Base-by-base conservation (phyloP, 1,140 invertebrate genomes). In the Tyrophagus putrescentiae region DNA sequence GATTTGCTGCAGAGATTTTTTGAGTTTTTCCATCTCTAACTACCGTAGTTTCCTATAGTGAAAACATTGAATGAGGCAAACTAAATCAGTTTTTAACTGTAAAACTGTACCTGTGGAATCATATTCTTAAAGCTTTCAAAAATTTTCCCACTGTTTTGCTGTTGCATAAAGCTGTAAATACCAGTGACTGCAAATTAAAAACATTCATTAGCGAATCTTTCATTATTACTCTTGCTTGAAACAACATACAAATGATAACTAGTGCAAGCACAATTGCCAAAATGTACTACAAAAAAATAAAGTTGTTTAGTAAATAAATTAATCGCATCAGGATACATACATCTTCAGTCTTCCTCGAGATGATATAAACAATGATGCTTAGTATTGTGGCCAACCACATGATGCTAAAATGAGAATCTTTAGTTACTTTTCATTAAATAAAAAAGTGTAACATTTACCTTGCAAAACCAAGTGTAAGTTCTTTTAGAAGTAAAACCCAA, bases 1-100 rank as follows among this genome's bases (percentile, higher is more conserved):
- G 62, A 63, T 72, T 67, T 61, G 92, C 87, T 64, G 88, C 88
- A 48, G 82, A 80, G 50, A 95, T 74, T 57, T 86, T 92, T 60
- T 87, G 72, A 70, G 92, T 93, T 72, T 92, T 83, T 62, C 93
- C 92, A 75, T 93, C 87, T 64, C 94, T 80, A 65, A 97, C 80
- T 52, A 94, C 92, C 59, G 86, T 85, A 21, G 93, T 93, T 73
- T 90, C 94, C 64, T 70, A 68, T 60, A 70, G 62, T 44, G 71
- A 57, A 52, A 66, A 67, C 60, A 65, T 7, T 39, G 16, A 54
- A 32, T 7, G 11, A 7, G 21, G 45, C 36, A 13, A 39, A 23
- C 7, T 25, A 48, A 6, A 25, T 48, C 9, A 7, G 31, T 25
- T 18, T 48, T 7, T 9, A 48, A n/a, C n/a, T n/a, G 7, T 32